These are phyloP conservation scores for Oryzias melastigma DNA, from an alignment of 2,113 vertebrate species.

Conservation along the genomic window DNA sequence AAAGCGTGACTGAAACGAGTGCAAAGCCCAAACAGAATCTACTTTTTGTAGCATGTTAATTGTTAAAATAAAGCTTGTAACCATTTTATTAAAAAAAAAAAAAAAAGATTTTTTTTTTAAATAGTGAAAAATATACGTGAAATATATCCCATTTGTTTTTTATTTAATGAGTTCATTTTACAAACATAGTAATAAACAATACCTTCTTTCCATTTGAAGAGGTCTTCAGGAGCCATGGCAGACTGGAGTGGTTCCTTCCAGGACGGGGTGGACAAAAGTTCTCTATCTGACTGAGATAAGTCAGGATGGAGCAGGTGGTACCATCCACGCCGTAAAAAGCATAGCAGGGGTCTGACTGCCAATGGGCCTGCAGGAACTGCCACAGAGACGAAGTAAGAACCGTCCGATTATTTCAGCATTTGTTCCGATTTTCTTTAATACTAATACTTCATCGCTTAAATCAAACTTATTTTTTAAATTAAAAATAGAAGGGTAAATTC, in stretches of 20 bases:
- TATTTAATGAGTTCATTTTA: not conserved
- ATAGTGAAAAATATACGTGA: too few species aligned
- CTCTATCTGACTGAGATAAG: constrained; percentile 73
- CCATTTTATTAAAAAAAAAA: too few species aligned
- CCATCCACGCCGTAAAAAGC: constrained; percentile 75
- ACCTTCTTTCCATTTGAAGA: constrained; percentile 47
- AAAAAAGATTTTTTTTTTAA: too few species aligned
- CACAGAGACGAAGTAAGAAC: constrained; percentile 10
- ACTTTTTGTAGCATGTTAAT: too few species aligned
- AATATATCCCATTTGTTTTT: not conserved
- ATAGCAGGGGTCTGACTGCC: constrained; percentile 75
- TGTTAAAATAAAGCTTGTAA: too few species aligned
- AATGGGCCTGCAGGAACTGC: constrained; percentile 65
- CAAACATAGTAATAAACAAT: not conserved
- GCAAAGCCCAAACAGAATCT: too few species aligned
- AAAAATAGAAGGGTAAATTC: not conserved
- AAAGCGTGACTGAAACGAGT: too few species aligned
- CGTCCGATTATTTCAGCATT: too few species aligned
- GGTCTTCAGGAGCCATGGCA: constrained; percentile 51
- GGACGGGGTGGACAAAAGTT: constrained; percentile 65
- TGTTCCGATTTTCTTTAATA: too few species aligned
- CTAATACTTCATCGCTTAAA: too few species aligned
- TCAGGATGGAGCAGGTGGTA: constrained; percentile 69
- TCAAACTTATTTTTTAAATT: too few species aligned
- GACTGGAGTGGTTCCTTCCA: constrained; percentile 42